Conservation (phyloP, 2,888 invertebrate genomes). For the Apamea monoglypha region DNA sequence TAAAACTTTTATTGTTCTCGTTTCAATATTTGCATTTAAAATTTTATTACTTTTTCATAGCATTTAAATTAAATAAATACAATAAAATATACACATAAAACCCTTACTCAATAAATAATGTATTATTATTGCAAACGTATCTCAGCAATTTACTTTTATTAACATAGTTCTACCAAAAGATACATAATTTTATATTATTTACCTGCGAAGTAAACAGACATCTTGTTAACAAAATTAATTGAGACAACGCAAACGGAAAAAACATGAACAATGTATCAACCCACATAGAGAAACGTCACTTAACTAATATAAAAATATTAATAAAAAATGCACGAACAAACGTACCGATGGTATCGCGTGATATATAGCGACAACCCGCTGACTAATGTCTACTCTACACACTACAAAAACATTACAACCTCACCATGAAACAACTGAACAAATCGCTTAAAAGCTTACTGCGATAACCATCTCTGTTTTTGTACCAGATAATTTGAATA, state of each 20-base stretch:
- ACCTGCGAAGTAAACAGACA: constrained; percentile 38
- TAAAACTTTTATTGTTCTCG: constrained; percentile 12
- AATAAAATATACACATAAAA: constrained; percentile 21
- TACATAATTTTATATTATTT: constrained; percentile 23
- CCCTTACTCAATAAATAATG: constrained; percentile 3
- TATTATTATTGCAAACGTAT: constrained; percentile 1
- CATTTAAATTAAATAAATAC: constrained; percentile 10
- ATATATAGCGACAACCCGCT: constrained; percentile 73
- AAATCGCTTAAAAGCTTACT: constrained; percentile 39
- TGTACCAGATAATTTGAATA: constrained; percentile 1
- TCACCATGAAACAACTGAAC: constrained; percentile 32
- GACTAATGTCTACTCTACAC: constrained; percentile 71
- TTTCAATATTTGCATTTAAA: constrained; percentile 14
- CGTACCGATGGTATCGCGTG: constrained; percentile 74
- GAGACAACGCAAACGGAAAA: constrained; percentile 52
- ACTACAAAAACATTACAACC: constrained; percentile 60
- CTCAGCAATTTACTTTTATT: background rate
- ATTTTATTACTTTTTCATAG: background rate
- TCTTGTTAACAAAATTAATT: constrained; percentile 57
- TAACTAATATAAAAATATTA: constrained; percentile 73
- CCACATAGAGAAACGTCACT: constrained; percentile 67
- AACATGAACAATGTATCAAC: constrained; percentile 59
- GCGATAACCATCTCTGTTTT: constrained; percentile 39
- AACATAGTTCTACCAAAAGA: background rate
- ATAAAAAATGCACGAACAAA: constrained; percentile 69